A percentile compares a stretch with the other conserved stretches of the same genome.
Evolutionary conservation across 2,888 invertebrate species (phyloP).

Genomic region (Mycalesis mineus): DNA sequence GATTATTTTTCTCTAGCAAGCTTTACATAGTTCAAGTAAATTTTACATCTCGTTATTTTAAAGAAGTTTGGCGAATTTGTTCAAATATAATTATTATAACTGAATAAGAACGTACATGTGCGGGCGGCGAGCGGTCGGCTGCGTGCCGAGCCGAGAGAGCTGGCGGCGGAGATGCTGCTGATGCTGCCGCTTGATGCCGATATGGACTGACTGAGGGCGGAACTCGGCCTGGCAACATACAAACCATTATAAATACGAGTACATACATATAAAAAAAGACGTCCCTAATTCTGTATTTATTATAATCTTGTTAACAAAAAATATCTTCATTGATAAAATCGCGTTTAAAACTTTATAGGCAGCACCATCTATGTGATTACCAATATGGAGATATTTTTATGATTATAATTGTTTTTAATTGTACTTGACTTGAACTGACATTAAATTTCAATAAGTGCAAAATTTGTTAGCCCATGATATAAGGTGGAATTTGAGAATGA

Average conservation of each 20-base stretch:
- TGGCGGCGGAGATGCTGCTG: constrained; percentile 78
- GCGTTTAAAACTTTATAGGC: background rate
- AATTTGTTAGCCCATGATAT: background rate
- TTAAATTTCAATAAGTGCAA: background rate
- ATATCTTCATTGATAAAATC: background rate
- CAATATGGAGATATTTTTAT: background rate
- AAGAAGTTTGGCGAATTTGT: too few species aligned
- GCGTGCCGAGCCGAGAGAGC: constrained; percentile 77
- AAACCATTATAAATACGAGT: background rate
- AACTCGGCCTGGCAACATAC: constrained; percentile 80
- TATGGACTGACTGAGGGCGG: constrained; percentile 88
- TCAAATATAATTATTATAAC: background rate
- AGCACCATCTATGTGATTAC: background rate
- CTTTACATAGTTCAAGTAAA: too few species aligned
- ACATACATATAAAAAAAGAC: too few species aligned
- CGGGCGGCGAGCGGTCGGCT: constrained; percentile 83
- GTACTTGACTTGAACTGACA: background rate
- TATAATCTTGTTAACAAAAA: background rate
- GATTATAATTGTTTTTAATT: background rate
- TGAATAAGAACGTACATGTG: constrained; percentile 74
- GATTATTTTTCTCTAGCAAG: too few species aligned
- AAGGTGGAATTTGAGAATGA: background rate
- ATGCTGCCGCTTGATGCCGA: constrained; percentile 78
- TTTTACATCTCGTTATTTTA: too few species aligned
- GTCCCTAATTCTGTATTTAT: too few species aligned